Evolutionary conservation across 2,888 invertebrate genomes (phyloP).

Genomic region (Imbricaverruca yamaguchii): DNA sequence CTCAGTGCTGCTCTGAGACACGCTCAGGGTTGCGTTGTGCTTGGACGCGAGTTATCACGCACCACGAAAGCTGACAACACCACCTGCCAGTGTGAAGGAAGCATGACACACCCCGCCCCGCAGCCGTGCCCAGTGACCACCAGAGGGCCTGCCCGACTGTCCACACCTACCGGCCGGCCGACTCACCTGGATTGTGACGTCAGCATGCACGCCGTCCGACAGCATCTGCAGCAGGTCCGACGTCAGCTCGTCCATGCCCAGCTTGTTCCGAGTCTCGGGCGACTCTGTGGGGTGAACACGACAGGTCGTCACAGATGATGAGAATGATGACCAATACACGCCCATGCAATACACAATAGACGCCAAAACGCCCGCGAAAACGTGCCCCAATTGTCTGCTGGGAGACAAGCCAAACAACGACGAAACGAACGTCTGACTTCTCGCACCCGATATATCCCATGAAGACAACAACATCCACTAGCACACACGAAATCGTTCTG

Average conservation of each 20-base stretch:
- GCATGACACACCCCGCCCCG: not conserved
- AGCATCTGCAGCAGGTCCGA: slow-evolving; percentile 8
- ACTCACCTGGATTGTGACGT: slow-evolving; percentile 3
- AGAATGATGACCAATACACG: too few species aligned
- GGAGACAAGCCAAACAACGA: too few species aligned
- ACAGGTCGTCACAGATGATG: not conserved
- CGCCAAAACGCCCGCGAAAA: too few species aligned
- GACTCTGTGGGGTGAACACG: not conserved
- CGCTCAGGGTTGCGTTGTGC: too few species aligned
- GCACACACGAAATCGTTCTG: too few species aligned
- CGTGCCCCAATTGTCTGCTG: too few species aligned
- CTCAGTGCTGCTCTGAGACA: too few species aligned
- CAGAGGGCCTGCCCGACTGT: not conserved
- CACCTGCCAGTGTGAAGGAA: not conserved
- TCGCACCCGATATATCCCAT: too few species aligned
- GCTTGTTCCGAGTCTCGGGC: slow-evolving; percentile 7
- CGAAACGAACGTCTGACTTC: too few species aligned
- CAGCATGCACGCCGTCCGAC: slow-evolving; percentile 1
- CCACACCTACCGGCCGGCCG: too few species aligned
- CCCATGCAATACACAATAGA: too few species aligned
- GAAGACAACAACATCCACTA: too few species aligned
- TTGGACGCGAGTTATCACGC: not conserved
- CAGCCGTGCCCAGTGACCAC: not conserved
- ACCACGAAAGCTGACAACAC: not conserved
- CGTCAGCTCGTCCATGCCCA: slow-evolving; percentile 11